A percentile compares a stretch with the other conserved stretches of the same genome.
phyloP scores from a whole-genome alignment of 2,797 vertebrate genomes.

The Pseudomugil tenellus region DNA sequence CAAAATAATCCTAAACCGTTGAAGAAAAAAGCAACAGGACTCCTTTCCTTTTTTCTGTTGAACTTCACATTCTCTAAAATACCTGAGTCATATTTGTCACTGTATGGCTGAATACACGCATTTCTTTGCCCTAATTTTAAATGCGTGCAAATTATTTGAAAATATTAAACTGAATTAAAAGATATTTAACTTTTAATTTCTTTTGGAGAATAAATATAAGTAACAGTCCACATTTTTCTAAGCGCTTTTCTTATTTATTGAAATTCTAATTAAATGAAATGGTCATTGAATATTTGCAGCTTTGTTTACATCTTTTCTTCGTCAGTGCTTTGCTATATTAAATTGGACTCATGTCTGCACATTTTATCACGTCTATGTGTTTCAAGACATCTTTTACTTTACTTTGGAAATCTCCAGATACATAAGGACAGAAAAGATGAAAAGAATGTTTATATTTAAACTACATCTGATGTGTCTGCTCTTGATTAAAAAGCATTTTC shows the following conservation, averaged over 20 bases:
- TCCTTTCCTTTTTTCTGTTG: too few species aligned
- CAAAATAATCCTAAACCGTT: neutral
- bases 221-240: neutral
- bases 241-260: neutral
- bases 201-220: neutral
- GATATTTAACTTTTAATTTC: neutral
- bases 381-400: neutral
- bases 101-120: too few species aligned
- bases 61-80: too few species aligned
- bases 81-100: too few species aligned
- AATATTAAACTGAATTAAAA: too few species aligned
- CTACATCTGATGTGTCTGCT: neutral
- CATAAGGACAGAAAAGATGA: too few species aligned
- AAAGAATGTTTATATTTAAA: neutral
- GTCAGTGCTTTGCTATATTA: neutral
- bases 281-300: neutral
- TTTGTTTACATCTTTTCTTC: neutral
- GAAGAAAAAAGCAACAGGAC: too few species aligned
- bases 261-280: neutral
- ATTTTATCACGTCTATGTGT: neutral
- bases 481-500: slow-evolving; percentile 4
- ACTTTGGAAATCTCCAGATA: neutral
- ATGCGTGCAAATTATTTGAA: too few species aligned
- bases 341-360: neutral
- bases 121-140: too few species aligned